Percentiles rank a stretch among this genome's conserved stretches.
Conservation (phyloP, 2,797 vertebrate species). For the Poecilia gillii region DNA sequence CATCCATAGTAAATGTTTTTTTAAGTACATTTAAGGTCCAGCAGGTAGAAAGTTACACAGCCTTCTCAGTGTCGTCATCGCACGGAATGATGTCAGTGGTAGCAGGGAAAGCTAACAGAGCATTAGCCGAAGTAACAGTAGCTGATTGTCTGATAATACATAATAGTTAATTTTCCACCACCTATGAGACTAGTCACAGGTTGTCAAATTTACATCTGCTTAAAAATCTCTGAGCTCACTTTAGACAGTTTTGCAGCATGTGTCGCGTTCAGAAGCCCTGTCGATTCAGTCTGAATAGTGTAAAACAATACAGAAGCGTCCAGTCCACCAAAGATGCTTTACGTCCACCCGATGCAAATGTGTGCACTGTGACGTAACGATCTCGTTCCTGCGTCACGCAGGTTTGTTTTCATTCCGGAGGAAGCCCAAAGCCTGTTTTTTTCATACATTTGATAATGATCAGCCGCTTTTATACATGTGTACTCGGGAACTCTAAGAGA, state of each 20-base stretch:
- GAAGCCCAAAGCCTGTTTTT: not conserved
- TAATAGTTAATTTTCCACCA: constrained; percentile 52
- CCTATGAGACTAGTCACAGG: constrained; percentile 50
- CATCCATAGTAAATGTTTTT: constrained; percentile 51
- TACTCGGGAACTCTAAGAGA: not conserved
- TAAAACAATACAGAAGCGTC: constrained; percentile 34
- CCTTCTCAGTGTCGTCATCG: constrained; percentile 48
- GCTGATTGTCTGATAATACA: constrained; percentile 55
- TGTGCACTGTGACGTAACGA: constrained; percentile 63
- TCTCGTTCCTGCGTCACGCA: constrained; percentile 32
- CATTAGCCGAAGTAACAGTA: constrained; percentile 54
- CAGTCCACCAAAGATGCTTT: constrained; percentile 25
- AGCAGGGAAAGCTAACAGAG: constrained; percentile 44
- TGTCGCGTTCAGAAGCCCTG: constrained; percentile 14
- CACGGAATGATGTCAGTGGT: constrained; percentile 51
- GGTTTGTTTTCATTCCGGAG: constrained; percentile 39
- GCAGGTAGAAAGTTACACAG: constrained; percentile 39
- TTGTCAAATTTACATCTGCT: constrained; percentile 59
- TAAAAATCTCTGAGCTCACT: constrained; percentile 9
- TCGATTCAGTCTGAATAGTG: constrained; percentile 18
- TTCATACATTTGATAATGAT: not conserved
- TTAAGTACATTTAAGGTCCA: constrained; percentile 24
- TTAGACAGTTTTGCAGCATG: constrained; percentile 9
- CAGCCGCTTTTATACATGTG: not conserved
- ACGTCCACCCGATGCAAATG: constrained; percentile 56